phyloP scores from a whole-genome alignment of 2,113 vertebrate genomes.

The Melospiza melodia region DNA sequence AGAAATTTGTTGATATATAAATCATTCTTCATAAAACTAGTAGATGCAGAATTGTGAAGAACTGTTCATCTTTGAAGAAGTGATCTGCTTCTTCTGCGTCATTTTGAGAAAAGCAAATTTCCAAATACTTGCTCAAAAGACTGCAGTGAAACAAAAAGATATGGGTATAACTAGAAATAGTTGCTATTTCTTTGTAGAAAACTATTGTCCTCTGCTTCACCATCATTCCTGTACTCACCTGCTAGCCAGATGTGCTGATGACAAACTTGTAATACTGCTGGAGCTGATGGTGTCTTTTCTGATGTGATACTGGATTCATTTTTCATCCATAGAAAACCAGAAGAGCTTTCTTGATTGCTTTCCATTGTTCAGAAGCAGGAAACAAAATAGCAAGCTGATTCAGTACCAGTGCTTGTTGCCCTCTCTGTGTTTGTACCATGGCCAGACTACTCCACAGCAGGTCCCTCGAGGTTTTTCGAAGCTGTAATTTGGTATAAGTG shows the following conservation, averaged over 20 bases:
- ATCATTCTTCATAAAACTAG: neutral
- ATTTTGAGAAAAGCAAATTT: neutral
- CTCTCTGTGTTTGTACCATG: neutral
- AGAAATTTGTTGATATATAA: neutral
- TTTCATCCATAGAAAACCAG: neutral
- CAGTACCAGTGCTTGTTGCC: neutral
- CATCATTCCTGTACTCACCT: neutral
- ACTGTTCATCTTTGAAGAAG: neutral
- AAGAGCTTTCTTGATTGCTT: neutral
- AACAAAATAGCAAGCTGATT: neutral
- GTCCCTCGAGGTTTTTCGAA: accelerated
- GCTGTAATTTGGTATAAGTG: neutral
- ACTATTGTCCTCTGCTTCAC: neutral
- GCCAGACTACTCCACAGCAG: neutral
- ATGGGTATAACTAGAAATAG: neutral
- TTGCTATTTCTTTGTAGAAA: neutral
- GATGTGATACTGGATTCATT: neutral
- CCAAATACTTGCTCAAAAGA: neutral
- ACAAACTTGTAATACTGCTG: neutral
- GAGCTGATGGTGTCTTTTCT: neutral
- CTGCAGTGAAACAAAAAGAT: neutral
- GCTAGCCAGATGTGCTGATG: neutral
- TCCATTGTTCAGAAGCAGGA: neutral
- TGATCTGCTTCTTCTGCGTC: neutral
- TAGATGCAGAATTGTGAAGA: neutral